Evolutionary conservation across 1,140 invertebrate genomes (phyloP).

Genomic region (Oncopeltus fasciatus): DNA sequence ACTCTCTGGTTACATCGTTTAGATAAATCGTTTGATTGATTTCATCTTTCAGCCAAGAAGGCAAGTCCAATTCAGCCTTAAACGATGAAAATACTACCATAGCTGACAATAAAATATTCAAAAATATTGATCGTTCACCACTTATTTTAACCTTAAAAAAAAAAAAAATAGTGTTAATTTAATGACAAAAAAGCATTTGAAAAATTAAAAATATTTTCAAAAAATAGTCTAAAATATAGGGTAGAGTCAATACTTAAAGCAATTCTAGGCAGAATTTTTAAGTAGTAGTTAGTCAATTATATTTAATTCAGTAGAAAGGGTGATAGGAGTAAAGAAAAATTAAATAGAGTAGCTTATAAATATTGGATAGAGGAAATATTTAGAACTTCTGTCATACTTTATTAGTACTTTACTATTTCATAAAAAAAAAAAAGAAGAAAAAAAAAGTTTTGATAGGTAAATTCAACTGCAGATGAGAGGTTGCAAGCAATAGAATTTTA

Average conservation of each 20-base stretch:
- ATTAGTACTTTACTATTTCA: too few relatives aligned
- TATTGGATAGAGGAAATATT: too few relatives aligned
- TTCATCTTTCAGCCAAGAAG: background rate
- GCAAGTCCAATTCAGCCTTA: background rate
- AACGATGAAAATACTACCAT: background rate
- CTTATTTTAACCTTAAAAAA: background rate
- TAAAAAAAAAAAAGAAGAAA: too few relatives aligned
- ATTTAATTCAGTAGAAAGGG: background rate
- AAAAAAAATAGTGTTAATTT: background rate
- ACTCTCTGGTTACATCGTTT: background rate
- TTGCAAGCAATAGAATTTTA: too few relatives aligned
- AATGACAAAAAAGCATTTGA: background rate
- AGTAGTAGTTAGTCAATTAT: background rate
- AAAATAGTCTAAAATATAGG: background rate
- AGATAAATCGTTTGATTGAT: background rate
- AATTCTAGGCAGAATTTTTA: background rate
- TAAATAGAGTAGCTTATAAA: too few relatives aligned
- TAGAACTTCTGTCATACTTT: too few relatives aligned
- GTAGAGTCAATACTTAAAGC: background rate
- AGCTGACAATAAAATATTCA: background rate
- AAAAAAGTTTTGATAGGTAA: too few relatives aligned
- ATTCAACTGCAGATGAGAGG: too few relatives aligned
- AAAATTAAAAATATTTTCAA: background rate
- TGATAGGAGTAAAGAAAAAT: background rate
- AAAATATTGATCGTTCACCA: background rate